Base-by-base conservation (phyloP, 2,888 invertebrate genomes). In the Steinernema carpocapsae region DNA sequence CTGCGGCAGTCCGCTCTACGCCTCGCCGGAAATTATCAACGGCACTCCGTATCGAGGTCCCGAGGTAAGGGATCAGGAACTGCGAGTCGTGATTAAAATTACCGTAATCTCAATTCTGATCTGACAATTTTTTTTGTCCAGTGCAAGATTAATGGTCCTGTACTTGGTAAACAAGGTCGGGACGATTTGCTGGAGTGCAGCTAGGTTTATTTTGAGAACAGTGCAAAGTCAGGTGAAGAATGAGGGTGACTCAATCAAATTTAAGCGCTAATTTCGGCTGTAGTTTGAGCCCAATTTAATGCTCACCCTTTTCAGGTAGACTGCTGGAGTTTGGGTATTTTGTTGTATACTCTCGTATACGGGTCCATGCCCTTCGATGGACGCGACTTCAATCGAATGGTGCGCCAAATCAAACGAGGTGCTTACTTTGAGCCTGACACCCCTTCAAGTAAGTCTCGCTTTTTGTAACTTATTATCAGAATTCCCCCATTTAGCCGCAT, bases 351-450 rank as follows among this genome's bases (percentile, higher is more conserved):
- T 70, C 91, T 99, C 87, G 97, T 99, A 81, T 99, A 97, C 89
- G 97, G 97, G 83, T 95, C 97, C 80, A 99, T 99, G 99, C 99
- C 91, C 73, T 97, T 97, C 88, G 97, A 97, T 90, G 97, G 97
- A 77, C 94, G 95, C 51, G 96, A 97, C 90, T 97, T 97, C 89
- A 95, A 95, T 89, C 92, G 94, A 86, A 92, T 99, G 87, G 95
- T 96, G 79, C 93, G 94, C 88, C 96, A 97, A 90, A 97, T 97
- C 88, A 95, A 96, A 85, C 93, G 94, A 88, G 97, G 97, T 4
- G 95, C 96, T 89, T 99, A 97, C 89, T 96, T 94, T 88, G 97
- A 97, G 89, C 97, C 74, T 12, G 71, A 64, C 22, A 72, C 74
- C 19, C 46, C 48, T 19, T 59, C 51, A 52, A 74, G 51, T 59